Evolutionary conservation across 2,113 vertebrate species (phyloP).

Genomic region (Suricata suricatta): DNA sequence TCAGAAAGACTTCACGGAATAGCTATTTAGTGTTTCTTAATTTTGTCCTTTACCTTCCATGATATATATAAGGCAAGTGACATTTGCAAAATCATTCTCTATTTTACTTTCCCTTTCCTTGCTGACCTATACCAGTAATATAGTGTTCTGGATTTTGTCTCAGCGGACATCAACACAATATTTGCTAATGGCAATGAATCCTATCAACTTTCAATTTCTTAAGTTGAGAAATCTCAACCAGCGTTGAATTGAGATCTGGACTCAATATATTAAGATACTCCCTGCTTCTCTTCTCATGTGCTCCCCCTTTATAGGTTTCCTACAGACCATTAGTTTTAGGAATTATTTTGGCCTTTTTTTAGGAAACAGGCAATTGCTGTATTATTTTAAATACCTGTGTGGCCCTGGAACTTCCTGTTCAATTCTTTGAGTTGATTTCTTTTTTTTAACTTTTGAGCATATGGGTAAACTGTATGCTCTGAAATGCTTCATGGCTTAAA

Average conservation of each 20-base stretch:
- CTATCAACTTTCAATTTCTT: neutral
- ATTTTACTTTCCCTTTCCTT: constrained; percentile 1
- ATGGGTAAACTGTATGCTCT: neutral
- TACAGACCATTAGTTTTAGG: neutral
- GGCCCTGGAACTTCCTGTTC: neutral
- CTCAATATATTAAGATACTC: neutral
- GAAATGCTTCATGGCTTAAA: neutral
- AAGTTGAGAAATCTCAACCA: neutral
- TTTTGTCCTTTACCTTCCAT: neutral
- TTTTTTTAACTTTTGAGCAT: neutral
- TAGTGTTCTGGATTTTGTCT: neutral
- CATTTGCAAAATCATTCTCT: neutral
- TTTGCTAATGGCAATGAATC: neutral
- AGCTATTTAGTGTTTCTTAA: neutral
- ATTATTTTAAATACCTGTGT: neutral
- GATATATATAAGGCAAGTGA: neutral
- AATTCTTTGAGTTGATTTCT: neutral
- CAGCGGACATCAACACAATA: neutral
- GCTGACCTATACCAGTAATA: neutral
- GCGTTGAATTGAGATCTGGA: neutral
- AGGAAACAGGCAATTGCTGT: neutral
- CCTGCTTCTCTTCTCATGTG: neutral
- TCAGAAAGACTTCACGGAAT: neutral
- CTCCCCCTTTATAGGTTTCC: neutral
- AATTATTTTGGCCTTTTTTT: neutral